Base-by-base conservation (phyloP, 2,113 vertebrate species). In the Globicephala melas region DNA sequence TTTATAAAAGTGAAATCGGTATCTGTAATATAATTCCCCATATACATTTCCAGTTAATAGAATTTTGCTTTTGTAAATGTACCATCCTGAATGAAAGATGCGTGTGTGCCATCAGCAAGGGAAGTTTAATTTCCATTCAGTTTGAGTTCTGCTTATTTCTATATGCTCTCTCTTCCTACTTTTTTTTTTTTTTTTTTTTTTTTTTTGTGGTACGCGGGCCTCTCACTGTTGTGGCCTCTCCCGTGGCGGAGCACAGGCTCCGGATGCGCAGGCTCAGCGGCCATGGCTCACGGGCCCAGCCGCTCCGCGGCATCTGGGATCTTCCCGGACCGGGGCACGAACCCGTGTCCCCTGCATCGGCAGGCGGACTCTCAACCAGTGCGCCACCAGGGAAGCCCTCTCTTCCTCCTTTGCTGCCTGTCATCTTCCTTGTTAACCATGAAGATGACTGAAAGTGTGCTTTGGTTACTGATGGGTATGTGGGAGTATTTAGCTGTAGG, bases 31-130 rank as follows among this genome's bases (percentile, higher is more conserved):
- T 92, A 94, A 95, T 97, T 96, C 70, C 95, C 60, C 18, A 3
- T 94, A 91, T 96, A 77, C 53, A 44, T 95, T 96, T 94, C 60
- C 87, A 96, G 97, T 93, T 97, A 97, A 97, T 98, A 21, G 8
- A 92, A 97, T 96, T 95, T 93, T 91, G 82, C 89, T 84, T 96
- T 84, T 76, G 26, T 97, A 47, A 96, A 94, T 94, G 84, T 77
- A 44, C 60, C 79, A 55, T 93, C 62, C 91, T 85, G 74, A 96
- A 89, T 50, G 91, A 94, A 83, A 93, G 86, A 97, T 83, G 58
- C n/a, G 13, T 87, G 47, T 41, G 18, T 80, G 79, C 47, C 53
- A 6, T 92, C 86, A 84, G 91, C 44, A 50, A 77, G 50, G 68
- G 26, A 84, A 87, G 89, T 96, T 94, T 92, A 74, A 92, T 95